Base-by-base conservation (phyloP, 2,888 invertebrate genomes). In the Metopia argyrocephala region DNA sequence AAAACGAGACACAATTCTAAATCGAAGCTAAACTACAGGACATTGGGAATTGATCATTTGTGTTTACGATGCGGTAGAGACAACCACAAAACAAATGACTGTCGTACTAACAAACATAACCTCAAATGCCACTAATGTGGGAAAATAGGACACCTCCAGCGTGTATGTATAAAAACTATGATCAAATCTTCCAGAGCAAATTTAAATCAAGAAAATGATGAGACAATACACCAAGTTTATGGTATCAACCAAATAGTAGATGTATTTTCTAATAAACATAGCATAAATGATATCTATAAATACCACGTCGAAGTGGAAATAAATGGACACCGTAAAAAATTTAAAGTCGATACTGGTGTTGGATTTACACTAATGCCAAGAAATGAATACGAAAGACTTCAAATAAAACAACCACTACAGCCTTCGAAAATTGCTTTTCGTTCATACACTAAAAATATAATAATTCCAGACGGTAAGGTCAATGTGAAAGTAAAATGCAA, bases 391-490 rank as follows among this genome's bases (percentile, higher is more conserved):
- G 45, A 79, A 50, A 52, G 21, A 57, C 45, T 75, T 15, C 4
- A 75, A 12, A 28, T 75, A 31, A 66, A 65, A 12, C 9, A 50
- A 66, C 25, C 56, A 57, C 28, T 75, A 25, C 27, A 61, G 48
- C 69, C 59, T 9, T 69, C 76, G 0, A 46, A 45, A 15, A 57
- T 76, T n/a, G 64, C 62, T 21, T 76, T 76, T 48, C 61, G 76
- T 15, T 76, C 76, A 12, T 76, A 75, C 27, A 75, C 75, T 1
- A 75, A 61, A 68, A 61, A 69, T 62, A 69, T 74, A 31, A 27
- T 79, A 28, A 62, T 74, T 61, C 80, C 76, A 7, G 68, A 73
- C 57, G 73, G 74, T 6, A 81, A 81, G 48, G 12, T 73, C 23
- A 65, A 59, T 15, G 81, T 78, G 1, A 9, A 66, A 18, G 62